A percentile compares a stretch with the other conserved stretches of the same genome.
Conservation (phyloP, 2,888 invertebrate genomes). For the Sesamia inferens region DNA sequence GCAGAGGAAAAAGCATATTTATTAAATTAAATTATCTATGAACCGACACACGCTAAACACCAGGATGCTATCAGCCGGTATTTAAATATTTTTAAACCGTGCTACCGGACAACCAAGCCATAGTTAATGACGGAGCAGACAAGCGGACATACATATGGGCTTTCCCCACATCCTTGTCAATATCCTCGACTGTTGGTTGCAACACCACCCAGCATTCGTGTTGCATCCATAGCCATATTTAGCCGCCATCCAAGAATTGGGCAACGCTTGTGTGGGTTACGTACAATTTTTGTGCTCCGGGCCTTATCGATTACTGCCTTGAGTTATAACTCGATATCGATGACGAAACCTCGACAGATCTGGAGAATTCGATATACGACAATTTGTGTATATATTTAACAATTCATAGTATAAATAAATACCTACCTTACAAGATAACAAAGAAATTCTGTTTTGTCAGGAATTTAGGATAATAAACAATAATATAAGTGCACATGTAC, state of each 20-base stretch:
- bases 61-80: slow-evolving; percentile 17
- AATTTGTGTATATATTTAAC: background rate
- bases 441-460: background rate
- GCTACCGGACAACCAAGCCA: slow-evolving; percentile 40
- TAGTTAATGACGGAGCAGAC: slow-evolving; percentile 45
- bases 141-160: slow-evolving; percentile 57
- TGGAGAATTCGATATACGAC: background rate
- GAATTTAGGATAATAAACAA: background rate
- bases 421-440: background rate
- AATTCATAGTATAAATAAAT: background rate
- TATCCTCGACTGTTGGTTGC: slow-evolving; percentile 71
- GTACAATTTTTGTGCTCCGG: slow-evolving; percentile 40
- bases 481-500: background rate
- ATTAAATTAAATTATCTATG: background rate
- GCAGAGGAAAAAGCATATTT: too few species aligned
- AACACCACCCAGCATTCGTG: slow-evolving; percentile 57
- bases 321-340: slow-evolving; percentile 26
- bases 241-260: slow-evolving; percentile 68
- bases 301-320: slow-evolving; percentile 32
- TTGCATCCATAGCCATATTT: slow-evolving; percentile 63
- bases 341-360: slow-evolving; percentile 17
- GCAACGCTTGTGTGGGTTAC: slow-evolving; percentile 57
- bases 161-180: slow-evolving; percentile 74
- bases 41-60: background rate
- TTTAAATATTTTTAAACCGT: slow-evolving; percentile 52